Percentiles rank a stretch among this genome's conserved stretches.
phyloP scores from a whole-genome alignment of 2,888 invertebrate species.

The Cantharis flavilabris region DNA sequence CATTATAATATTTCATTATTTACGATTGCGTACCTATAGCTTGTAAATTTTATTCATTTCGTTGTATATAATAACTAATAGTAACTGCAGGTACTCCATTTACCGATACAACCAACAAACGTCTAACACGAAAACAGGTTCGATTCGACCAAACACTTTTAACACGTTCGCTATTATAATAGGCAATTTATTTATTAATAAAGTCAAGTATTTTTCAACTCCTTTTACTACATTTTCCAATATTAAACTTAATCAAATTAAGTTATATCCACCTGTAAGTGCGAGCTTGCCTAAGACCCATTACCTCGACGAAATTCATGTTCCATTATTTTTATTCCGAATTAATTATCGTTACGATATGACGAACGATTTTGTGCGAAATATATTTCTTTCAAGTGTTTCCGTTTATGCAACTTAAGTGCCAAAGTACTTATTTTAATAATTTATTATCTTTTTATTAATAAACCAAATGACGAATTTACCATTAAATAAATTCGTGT shows the following conservation, averaged over 20 bases:
- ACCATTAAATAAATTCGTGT: neutral
- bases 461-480: neutral
- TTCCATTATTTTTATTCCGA: no score
- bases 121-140: neutral
- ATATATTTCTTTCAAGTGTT: neutral
- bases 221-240: neutral
- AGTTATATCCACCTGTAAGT: neutral
- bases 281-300: no score
- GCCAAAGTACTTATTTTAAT: neutral
- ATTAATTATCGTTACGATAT: no score
- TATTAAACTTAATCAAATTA: neutral
- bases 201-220: neutral
- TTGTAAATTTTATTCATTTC: slow-evolving; percentile 1
- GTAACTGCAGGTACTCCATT: neutral
- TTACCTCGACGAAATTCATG: no score
- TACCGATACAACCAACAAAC: neutral
- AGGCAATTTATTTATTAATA: neutral
- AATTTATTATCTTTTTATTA: neutral
- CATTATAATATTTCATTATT: slow-evolving; percentile 24
- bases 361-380: neutral
- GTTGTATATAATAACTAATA: neutral
- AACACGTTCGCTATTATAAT: neutral
- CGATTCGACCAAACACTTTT: neutral
- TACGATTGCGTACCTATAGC: slow-evolving; percentile 15
- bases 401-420: neutral